Evolutionary conservation across 2,113 vertebrate genomes (phyloP).

Genomic region (Mixornis gularis): DNA sequence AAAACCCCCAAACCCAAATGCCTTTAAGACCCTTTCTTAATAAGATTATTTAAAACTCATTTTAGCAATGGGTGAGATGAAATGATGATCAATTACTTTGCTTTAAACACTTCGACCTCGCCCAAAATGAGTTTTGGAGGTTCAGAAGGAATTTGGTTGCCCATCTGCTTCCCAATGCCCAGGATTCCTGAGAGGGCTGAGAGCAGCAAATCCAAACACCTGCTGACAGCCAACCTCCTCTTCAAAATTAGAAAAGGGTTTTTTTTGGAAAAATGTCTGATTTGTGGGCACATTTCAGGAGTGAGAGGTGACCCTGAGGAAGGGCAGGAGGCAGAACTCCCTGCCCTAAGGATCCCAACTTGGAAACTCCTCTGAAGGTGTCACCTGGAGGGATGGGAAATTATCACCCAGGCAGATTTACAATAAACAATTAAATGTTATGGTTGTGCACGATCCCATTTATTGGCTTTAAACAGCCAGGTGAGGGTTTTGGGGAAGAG

Average conservation of each 20-base stretch:
- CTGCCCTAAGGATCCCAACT: background rate
- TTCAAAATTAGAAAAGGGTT: background rate
- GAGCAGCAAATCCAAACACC: background rate
- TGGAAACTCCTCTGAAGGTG: background rate
- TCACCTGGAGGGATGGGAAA: background rate
- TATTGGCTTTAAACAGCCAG: background rate
- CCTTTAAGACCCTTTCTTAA: background rate
- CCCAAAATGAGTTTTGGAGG: background rate
- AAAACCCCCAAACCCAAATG: background rate
- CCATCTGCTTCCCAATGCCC: slow-evolving; percentile 21
- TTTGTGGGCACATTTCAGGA: background rate
- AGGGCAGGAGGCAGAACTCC: background rate
- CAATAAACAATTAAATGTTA: background rate
- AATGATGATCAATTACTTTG: background rate
- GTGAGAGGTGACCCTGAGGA: background rate
- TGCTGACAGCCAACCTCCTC: background rate
- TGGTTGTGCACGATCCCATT: background rate
- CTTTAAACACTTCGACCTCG: background rate
- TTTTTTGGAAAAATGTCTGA: background rate
- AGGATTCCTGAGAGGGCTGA: background rate
- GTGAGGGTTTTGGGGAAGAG: background rate
- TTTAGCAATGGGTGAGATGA: background rate
- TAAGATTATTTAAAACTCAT: background rate
- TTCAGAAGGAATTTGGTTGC: background rate
- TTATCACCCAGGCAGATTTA: background rate